These are phyloP conservation scores for Chaenogobius annularis DNA, from an alignment of 2,113 vertebrate species.

Conservation along the genomic window DNA sequence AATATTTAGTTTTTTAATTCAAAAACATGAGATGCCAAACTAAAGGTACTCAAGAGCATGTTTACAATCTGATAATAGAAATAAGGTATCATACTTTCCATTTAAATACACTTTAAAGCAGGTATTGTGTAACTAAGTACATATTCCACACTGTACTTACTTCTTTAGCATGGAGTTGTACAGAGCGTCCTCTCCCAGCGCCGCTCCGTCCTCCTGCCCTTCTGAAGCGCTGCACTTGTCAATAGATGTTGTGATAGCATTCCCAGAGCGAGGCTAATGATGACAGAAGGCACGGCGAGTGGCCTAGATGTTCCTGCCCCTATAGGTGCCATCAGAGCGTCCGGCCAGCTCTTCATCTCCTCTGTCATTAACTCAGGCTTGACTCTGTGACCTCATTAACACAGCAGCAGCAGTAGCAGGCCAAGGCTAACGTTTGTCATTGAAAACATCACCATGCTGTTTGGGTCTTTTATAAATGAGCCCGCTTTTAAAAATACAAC, in stretches of 20 bases:
- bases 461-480: neutral
- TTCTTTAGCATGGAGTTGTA: neutral
- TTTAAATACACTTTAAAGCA: too few relatives aligned
- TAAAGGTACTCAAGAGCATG: too few relatives aligned
- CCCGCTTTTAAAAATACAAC: neutral
- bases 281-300: constrained; percentile 56
- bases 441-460: neutral
- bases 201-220: neutral
- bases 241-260: constrained; percentile 36
- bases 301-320: constrained; percentile 68
- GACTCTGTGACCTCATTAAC: neutral
- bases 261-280: constrained; percentile 52
- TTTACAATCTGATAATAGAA: too few relatives aligned
- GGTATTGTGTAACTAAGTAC: too few relatives aligned
- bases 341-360: neutral
- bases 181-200: neutral
- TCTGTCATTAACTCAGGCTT: constrained; percentile 1
- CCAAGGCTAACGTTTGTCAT: neutral
- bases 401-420: neutral
- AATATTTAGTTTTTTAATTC: too few relatives aligned
- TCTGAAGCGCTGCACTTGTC: constrained; percentile 7
- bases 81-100: too few relatives aligned
- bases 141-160: too few relatives aligned
- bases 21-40: too few relatives aligned
- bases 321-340: constrained; percentile 45